phyloP scores from a whole-genome alignment of 2,888 invertebrate genomes.

The Tetragonisca angustula region DNA sequence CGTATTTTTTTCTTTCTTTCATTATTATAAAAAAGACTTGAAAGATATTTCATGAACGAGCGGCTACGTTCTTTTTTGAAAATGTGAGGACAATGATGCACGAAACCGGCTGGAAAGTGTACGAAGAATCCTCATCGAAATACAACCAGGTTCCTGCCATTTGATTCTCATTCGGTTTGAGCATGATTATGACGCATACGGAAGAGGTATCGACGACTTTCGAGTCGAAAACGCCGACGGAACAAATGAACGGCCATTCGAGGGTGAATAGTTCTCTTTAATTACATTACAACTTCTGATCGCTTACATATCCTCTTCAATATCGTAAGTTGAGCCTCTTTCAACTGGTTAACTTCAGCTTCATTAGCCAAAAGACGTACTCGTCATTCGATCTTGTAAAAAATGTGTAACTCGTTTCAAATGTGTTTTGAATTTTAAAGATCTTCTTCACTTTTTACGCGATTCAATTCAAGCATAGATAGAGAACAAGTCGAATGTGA shows the following conservation, averaged over 20 bases:
- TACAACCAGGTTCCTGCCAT: slow-evolving; percentile 12
- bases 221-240: slow-evolving; percentile 61
- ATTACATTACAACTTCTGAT: background rate
- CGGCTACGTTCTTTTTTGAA: background rate
- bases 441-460: too few relatives aligned
- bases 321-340: too few relatives aligned
- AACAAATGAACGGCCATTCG: slow-evolving; percentile 68
- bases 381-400: too few relatives aligned
- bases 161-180: slow-evolving; percentile 6
- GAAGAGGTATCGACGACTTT: slow-evolving; percentile 62
- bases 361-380: too few relatives aligned
- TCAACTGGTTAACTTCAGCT: too few relatives aligned
- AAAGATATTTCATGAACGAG: background rate
- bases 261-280: slow-evolving; percentile 64
- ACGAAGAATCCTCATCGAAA: slow-evolving; percentile 12
- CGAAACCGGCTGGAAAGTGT: slow-evolving; percentile 12
- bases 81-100: slow-evolving; percentile 48
- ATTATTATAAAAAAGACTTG: background rate
- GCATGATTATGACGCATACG: slow-evolving; percentile 66
- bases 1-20: background rate
- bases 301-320: background rate
- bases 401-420: too few relatives aligned
- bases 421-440: too few relatives aligned
- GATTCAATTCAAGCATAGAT: too few relatives aligned
- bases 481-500: too few relatives aligned